phyloP scores from a whole-genome alignment of 2,888 invertebrate genomes.

The Selenia dentaria region DNA sequence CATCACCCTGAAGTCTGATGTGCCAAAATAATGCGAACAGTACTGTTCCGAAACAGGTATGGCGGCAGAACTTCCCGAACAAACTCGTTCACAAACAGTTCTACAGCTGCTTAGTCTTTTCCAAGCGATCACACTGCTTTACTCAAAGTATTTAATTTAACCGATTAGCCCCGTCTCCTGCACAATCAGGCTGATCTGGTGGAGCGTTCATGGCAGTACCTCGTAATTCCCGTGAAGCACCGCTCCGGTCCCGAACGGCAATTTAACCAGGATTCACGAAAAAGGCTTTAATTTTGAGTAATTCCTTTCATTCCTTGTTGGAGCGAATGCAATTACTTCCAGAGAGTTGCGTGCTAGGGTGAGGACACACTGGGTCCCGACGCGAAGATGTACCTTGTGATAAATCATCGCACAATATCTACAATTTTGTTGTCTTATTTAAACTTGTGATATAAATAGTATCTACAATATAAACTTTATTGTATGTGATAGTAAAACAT shows the following conservation, averaged over 20 bases:
- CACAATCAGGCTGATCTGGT: neutral
- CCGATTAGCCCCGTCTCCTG: conserved; percentile 1
- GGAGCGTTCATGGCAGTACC: neutral
- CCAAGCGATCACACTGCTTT: too few relatives aligned
- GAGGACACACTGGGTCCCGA: conserved; percentile 1
- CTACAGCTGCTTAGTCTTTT: too few relatives aligned
- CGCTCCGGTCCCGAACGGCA: neutral
- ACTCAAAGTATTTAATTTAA: conserved; percentile 2
- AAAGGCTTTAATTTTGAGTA: conserved; percentile 10
- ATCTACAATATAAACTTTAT: too few relatives aligned
- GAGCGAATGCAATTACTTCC: conserved; percentile 14
- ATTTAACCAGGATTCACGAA: conserved; percentile 10
- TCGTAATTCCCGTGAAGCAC: neutral
- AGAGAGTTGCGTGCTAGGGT: neutral
- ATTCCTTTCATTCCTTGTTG: conserved; percentile 10
- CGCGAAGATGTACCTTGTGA: neutral
- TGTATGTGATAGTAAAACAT: too few relatives aligned
- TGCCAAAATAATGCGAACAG: too few relatives aligned
- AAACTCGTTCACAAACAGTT: too few relatives aligned
- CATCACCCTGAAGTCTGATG: too few relatives aligned
- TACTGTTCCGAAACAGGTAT: too few relatives aligned
- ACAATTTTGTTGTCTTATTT: too few relatives aligned
- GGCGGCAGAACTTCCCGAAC: too few relatives aligned
- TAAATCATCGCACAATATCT: too few relatives aligned
- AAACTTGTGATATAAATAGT: too few relatives aligned